A percentile compares a stretch with the other conserved stretches of the same genome.
phyloP scores from a whole-genome alignment of 2,797 vertebrate species.

The Calcarius lapponicus region DNA sequence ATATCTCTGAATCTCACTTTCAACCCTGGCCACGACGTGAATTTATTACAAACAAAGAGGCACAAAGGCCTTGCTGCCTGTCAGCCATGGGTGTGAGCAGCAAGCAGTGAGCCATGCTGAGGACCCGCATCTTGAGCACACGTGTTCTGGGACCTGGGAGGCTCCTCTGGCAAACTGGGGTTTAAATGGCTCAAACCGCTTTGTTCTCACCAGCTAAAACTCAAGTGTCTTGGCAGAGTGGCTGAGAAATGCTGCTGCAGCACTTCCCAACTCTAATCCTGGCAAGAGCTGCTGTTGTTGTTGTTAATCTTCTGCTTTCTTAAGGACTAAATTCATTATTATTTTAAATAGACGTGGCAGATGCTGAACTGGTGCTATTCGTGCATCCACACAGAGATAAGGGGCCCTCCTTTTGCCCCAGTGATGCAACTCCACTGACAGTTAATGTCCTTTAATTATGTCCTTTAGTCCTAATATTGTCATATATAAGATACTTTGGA shows the following conservation, averaged over 20 bases:
- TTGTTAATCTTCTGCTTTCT: conserved; percentile 6
- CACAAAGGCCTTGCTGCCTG: neutral
- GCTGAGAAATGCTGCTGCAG: neutral
- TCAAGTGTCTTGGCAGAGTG: neutral
- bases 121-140: neutral
- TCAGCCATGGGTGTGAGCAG: neutral
- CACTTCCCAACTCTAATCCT: neutral
- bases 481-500: neutral
- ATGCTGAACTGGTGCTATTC: neutral
- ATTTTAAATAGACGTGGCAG: conserved; percentile 12
- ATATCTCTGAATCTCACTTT: neutral
- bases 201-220: neutral
- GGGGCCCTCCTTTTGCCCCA: neutral
- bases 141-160: neutral
- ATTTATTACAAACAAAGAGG: neutral
- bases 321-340: conserved; percentile 14
- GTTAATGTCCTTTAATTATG: neutral
- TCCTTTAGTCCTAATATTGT: neutral
- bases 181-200: neutral
- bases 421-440: neutral
- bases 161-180: neutral
- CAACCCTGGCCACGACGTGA: neutral
- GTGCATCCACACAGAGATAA: neutral
- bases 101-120: neutral
- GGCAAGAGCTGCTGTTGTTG: neutral